Conservation (phyloP, 2,797 vertebrate genomes). For the Parotocinclus haroldoi region DNA sequence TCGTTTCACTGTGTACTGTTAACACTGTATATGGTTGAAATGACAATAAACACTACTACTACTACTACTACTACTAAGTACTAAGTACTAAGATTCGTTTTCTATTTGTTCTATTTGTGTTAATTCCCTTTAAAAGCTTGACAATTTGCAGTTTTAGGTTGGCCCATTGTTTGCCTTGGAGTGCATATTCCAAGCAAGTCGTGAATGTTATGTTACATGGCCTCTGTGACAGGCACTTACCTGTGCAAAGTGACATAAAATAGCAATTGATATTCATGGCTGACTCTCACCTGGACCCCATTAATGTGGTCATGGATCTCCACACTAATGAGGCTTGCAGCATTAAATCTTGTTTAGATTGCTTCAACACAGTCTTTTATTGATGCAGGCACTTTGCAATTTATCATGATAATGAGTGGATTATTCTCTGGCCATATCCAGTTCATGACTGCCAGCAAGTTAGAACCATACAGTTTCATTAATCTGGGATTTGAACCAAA, state of each 20-base stretch:
- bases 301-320: slow-evolving; percentile 77
- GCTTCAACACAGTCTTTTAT: slow-evolving; percentile 75
- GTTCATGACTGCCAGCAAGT: slow-evolving; percentile 44
- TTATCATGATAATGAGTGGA: slow-evolving; percentile 80
- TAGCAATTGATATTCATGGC: slow-evolving; percentile 72
- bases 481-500: slow-evolving; percentile 5
- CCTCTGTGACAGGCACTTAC: slow-evolving; percentile 58
- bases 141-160: no score
- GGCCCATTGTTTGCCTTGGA: no score
- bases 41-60: no score
- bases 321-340: slow-evolving; percentile 73
- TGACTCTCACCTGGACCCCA: slow-evolving; percentile 66
- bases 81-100: no score
- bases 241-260: slow-evolving; percentile 59
- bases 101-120: no score
- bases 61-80: no score
- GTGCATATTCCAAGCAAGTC: no score
- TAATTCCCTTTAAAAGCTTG: no score
- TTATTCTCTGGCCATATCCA: slow-evolving; percentile 74
- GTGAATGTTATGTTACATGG: no score
- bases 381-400: slow-evolving; percentile 78
- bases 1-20: no score
- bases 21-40: no score
- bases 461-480: slow-evolving; percentile 22
- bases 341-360: slow-evolving; percentile 78